Evolutionary conservation across 2,113 vertebrate genomes (phyloP), one percentile per base, ranked within the genome.

Genomic region (Petromus typicus): DNA sequence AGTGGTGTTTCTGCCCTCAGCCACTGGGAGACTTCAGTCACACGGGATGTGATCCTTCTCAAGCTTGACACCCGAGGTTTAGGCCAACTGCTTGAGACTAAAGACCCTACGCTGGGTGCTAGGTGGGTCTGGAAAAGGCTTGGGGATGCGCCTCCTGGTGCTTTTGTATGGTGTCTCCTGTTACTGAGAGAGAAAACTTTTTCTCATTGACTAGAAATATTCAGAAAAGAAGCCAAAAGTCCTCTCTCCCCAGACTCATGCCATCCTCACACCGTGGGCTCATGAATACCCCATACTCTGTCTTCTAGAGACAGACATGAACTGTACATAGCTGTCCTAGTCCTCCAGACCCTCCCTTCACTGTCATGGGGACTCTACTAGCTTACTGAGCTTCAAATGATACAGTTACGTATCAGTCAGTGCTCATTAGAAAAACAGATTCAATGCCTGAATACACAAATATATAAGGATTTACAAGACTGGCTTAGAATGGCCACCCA

Each of bases 261-360:
- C 30, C 5, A 34, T 27, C 48, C 1, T 2, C 69, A 2, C 0
- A 0, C 0, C 10, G 20, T 13, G 64, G n/a, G 45, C 2, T 27
- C 18, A 0, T 14, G 43, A 27, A 22, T 9, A 3, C 4, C n/a
- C 3, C 75, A n/a, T 27, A 7, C 57, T 54, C 18, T 0, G 1
- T 4, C 30, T 17, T 9, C 30, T 48, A 43, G 71, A 75, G 1
- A 1, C 0, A 3, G 22, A 54, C 2, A 0, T 12, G 63, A 9
- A 10, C 18, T 0, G 2, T 9, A 3, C 18, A 14, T 3, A 2
- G 18, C 81, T 32, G 23, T 32, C 16, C 71, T 11, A 0, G 2
- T n/a, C 54, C 51, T 40, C 25, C 7, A 3, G 1, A 1, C 30
- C 16, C 12, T 9, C 3, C 1, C 12, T 0, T 45, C 2, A 10